A percentile compares a stretch with the other conserved stretches of the same genome.
phyloP scores from a whole-genome alignment of 2,888 invertebrate species.

The Odontomyia ornata region DNA sequence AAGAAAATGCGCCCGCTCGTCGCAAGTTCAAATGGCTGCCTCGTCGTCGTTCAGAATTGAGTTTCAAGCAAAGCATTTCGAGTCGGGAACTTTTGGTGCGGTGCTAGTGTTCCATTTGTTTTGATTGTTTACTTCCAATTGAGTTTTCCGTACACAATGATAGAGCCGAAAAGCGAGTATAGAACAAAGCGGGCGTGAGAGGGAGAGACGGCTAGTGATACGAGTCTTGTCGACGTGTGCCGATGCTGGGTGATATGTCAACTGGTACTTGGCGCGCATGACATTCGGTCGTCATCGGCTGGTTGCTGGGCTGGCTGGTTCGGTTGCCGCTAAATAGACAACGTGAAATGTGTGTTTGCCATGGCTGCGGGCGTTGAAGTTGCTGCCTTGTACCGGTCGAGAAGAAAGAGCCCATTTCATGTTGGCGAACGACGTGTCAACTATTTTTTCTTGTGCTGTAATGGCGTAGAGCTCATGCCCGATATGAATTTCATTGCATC shows the following conservation, averaged over 20 bases:
- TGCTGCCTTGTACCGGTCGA: background rate
- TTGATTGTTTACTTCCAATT: constrained; percentile 44
- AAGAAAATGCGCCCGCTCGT: constrained; percentile 21
- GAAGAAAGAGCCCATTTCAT: constrained; percentile 15
- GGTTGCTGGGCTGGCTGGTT: background rate
- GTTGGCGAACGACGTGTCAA: constrained; percentile 34
- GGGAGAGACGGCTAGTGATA: background rate
- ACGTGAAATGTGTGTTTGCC: constrained; percentile 26
- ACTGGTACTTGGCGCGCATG: constrained; percentile 32
- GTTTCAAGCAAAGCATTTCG: background rate
- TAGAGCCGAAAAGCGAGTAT: background rate
- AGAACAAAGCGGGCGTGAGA: background rate
- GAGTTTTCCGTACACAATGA: constrained; percentile 26
- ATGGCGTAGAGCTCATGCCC: constrained; percentile 22
- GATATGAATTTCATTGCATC: constrained; percentile 13
- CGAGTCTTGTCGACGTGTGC: constrained; percentile 23
- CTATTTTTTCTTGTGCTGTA: constrained; percentile 34
- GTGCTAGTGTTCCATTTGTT: constrained; percentile 29
- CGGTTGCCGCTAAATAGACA: constrained; percentile 4
- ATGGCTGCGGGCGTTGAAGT: constrained; percentile 11
- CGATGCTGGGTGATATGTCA: constrained; percentile 25
- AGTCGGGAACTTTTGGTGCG: background rate
- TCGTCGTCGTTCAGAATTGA: background rate
- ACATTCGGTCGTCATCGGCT: constrained; percentile 21
- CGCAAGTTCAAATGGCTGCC: background rate